Percentiles rank a stretch among this genome's conserved stretches.
Conservation (phyloP, 2,113 vertebrate species). For the Bettongia penicillata region DNA sequence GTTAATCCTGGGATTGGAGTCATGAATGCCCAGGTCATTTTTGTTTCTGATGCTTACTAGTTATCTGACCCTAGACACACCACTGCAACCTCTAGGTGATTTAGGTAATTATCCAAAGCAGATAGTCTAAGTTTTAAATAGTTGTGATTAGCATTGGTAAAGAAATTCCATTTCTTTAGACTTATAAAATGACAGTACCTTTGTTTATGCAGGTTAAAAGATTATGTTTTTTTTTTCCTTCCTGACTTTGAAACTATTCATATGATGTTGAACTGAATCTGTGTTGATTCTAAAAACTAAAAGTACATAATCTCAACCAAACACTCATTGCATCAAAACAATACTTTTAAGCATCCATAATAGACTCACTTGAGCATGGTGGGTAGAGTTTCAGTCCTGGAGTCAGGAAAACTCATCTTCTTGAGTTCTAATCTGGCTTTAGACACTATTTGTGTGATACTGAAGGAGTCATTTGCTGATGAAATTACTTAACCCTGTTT, state of each 20-base stretch:
- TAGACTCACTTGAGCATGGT: not conserved
- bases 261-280: not conserved
- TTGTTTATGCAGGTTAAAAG: not conserved
- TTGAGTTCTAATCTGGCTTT: not conserved
- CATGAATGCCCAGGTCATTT: not conserved
- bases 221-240: not conserved
- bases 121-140: not conserved
- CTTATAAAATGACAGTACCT: not conserved
- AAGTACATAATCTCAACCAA: not conserved
- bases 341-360: not conserved
- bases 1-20: not conserved
- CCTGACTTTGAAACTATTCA: not conserved
- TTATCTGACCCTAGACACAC: not conserved
- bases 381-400: not conserved
- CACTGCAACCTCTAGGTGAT: no score
- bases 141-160: not conserved
- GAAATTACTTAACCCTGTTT: not conserved
- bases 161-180: not conserved
- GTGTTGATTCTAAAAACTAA: not conserved
- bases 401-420: not conserved
- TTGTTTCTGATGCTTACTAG: not conserved
- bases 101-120: no score
- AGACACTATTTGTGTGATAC: not conserved
- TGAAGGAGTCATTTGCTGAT: not conserved
- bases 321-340: not conserved